Evolutionary conservation across 2,888 invertebrate genomes (phyloP), one percentile per base, ranked within the genome.

Genomic region (Nasonovia ribisnigri): DNA sequence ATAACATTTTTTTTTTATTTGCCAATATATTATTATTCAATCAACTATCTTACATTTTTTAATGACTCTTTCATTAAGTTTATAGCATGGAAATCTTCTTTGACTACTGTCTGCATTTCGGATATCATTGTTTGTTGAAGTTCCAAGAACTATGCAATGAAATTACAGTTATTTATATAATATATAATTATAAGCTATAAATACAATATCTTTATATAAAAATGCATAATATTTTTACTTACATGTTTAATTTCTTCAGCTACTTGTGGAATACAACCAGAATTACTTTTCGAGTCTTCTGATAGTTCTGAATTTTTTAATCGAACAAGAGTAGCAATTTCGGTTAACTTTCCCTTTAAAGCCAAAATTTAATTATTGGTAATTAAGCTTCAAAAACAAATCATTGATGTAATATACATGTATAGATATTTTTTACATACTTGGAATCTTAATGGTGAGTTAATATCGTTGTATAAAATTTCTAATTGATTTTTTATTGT

Each of bases 381-480:
- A 54, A 90, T 84, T 90, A 10, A 46, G n/a, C 20, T 91, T 6
- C 10, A 54, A 43, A 54, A 26, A 16, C 10, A 46, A 48, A 36
- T 77, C 20, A 77, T 36, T 77, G 77, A 20, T 77, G 24, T 46
- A 36, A n/a, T 46, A 48, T 13, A 48, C n/a, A 57, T 51, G 24
- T 51, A n/a, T 20, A 88, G 3, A 3, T 42, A 26, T 24, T 24
- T 57, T 57, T 57, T 11, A 51, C 36, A 96, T 95, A 98, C 98
- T 96, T 98, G 99, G 95, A 98, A 98, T 95, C 99, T 98, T 84
- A 98, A 98, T 57, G 99, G 99, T 29, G 98, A 98, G 95, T 98
- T 98, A 42, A 99, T 97, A 95, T 99, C 98, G 0, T 98, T 97
- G 94, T 98, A 97, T 95, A 99, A 97, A 93, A 97, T 97, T 96